phyloP scores from a whole-genome alignment of 2,797 vertebrate genomes.

The Ptychadena robeensis region DNA sequence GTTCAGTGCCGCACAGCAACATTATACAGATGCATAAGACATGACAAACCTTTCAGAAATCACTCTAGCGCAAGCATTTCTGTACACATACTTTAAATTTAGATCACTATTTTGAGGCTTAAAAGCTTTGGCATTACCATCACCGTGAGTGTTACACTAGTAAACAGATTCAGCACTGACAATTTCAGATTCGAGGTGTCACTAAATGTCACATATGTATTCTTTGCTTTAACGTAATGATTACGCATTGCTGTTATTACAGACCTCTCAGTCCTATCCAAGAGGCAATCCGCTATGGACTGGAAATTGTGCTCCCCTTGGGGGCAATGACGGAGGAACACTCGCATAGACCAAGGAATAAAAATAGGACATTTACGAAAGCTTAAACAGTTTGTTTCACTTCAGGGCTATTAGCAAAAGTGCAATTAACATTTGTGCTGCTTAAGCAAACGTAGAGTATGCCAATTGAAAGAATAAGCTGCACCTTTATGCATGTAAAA shows the following conservation, averaged over 20 bases:
- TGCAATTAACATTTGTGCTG: conserved; percentile 14
- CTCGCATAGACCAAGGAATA: neutral
- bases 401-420: neutral
- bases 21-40: conserved; percentile 17
- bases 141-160: conserved; percentile 1
- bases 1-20: neutral
- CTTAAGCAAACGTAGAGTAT: neutral
- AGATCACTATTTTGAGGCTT: conserved; percentile 13
- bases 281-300: neutral
- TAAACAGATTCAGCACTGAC: conserved; percentile 12
- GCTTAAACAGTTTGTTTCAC: conserved; percentile 1
- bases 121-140: conserved; percentile 31
- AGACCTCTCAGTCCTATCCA: neutral
- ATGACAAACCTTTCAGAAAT: conserved; percentile 38
- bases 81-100: conserved; percentile 5
- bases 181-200: conserved; percentile 5
- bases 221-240: neutral
- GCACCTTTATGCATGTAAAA: too few relatives aligned
- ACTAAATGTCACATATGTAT: neutral
- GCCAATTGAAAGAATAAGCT: too few relatives aligned
- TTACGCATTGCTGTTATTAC: neutral
- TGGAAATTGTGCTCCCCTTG: neutral
- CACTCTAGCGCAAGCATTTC: conserved; percentile 28
- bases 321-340: conserved; percentile 3
- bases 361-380: neutral